Base-by-base conservation (phyloP, 2,888 invertebrate genomes). In the Bombyx huttoni region DNA sequence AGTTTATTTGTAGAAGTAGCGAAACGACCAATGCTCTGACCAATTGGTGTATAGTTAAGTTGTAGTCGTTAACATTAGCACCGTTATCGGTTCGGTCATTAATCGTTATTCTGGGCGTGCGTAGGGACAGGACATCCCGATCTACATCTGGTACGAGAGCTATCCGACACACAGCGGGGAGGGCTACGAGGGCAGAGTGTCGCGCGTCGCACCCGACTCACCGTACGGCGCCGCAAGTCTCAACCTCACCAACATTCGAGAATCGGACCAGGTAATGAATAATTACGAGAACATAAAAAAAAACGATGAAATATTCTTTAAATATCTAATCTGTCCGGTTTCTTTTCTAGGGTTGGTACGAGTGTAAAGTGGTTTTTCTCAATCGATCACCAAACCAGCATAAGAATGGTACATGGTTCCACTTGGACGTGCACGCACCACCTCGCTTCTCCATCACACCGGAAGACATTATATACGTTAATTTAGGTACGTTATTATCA, bases 81-180 rank as follows among this genome's bases (percentile, higher is more conserved):
- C 78, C 81, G 71, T 69, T 56, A 49, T 24, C 52, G 59, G 53
- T 34, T 53, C 60, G 53, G 58, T 51, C 47, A 48, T 58, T 75
- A 71, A 79, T 55, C 49, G 55, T 45, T n/a, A 46, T 49, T 52
- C 56, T 61, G 52, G 63, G 57, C 74, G 75, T 83, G 79, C 81
- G 82, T 91, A 97, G 96, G 97, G 96, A 81, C 94, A 96, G 91
- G 96, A 97, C 90, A 94, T 96, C 88, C 97, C 98, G 69, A 97
- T 98, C 86, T 98, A 97, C 91, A 97, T 98, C 89, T 97, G 97
- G 96, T 98, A 97, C 92, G 97, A 97, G 90, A 96, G 96, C 81
- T 98, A 98, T 90, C 97, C 97, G 67, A 96, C 98, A 62, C 98
- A 98, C 91, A 96, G 96, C 84, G 98, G 96, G 70, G 95, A 96